Evolutionary conservation across 2,797 vertebrate genomes (phyloP), one percentile per base, ranked within the genome.

Genomic region (Eleutherodactylus coqui): DNA sequence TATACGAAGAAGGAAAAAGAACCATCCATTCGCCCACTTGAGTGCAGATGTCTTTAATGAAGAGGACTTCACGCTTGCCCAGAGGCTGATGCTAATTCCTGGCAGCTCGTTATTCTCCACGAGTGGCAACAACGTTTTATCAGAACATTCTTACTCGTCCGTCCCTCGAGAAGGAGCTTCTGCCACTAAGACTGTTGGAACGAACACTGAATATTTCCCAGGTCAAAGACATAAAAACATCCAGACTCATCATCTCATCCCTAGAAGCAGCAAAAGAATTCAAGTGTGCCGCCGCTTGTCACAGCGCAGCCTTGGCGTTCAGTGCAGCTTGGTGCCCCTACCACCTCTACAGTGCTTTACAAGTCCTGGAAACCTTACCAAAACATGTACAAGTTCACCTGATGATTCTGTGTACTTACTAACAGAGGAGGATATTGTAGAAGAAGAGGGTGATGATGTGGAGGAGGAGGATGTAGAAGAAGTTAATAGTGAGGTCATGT

Each of bases 171-270:
- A 69, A 32, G 64, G 34, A 69, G 17, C 64, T 2, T 19, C 14
- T 38, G 2, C 62, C 19, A 69, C 34, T 8, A 32, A 69, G 64
- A 69, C 16, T 10, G 64, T 69, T 19, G 64, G 64, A 19, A 69
- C 64, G 0, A 69, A 38, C 19, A 69, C 64, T 21, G 64, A 69
- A 38, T 69, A 69, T 69, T 69, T 19, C 34, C 64, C 64, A 69
- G 19, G 34, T 36, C 64, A 69, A 69, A 69, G 64, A 21, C 64
- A 69, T 69, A 69, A 69, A 69, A 69, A 69, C 38, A 69, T 69
- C 34, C 64, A 69, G 38, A 69, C 64, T 1, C 38, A 36, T 38
- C 64, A 69, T n/a, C 64, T 69, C 34, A 21, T 69, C 19, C 64
- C 17, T 34, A 36, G 9, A 24, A 69, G 64, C 34, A 69, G 64